Base-by-base conservation (phyloP, 2,888 invertebrate species). In the Drosophila buzzatii region DNA sequence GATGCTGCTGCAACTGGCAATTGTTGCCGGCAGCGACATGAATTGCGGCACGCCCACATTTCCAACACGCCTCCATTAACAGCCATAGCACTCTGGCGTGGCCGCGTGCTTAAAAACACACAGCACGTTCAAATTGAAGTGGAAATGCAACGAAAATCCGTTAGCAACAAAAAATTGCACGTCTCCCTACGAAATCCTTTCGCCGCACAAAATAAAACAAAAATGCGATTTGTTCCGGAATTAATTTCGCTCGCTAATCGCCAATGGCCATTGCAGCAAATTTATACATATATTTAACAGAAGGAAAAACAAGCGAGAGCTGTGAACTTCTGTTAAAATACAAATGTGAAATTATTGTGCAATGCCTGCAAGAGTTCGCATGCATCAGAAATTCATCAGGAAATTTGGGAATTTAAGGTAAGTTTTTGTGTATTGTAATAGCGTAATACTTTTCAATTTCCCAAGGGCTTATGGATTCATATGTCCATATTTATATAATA, bases 71-170 rank as follows among this genome's bases (percentile, higher is more conserved):
- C 41, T 37, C 10, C 37, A 37, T 60, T 44, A 58, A 61, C 65
- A 39, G 47, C 37, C 37, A 12, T 3, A 37, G 37, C 14, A 14
- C 37, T 37, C 37, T n/a, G 37, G 14, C 37, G n/a, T 37, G 14
- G 31, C 64, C 16, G 23, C 79, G 66, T 72, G 85, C 88, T 85
- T 79, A 79, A 85, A 85, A 85, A 85, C 77, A 88, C 83, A 85
- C 85, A 77, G 81, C 85, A 88, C 85, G 85, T 88, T 85, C 77
- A 77, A 83, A 83, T 81, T 85, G 79, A 81, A 85, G 85, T 85
- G 88, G 76, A 76, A 85, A 81, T 81, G 70, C 79, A 79, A 66
- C 70, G 65, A 70, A 33, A 83, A 83, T 70, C 64, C 81, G 53
- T 2, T 37, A 3, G 60, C 59, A 78, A 33, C 0, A 59, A 44